Conservation (phyloP, 2,797 vertebrate genomes). For the Hozukius guyotensis region DNA sequence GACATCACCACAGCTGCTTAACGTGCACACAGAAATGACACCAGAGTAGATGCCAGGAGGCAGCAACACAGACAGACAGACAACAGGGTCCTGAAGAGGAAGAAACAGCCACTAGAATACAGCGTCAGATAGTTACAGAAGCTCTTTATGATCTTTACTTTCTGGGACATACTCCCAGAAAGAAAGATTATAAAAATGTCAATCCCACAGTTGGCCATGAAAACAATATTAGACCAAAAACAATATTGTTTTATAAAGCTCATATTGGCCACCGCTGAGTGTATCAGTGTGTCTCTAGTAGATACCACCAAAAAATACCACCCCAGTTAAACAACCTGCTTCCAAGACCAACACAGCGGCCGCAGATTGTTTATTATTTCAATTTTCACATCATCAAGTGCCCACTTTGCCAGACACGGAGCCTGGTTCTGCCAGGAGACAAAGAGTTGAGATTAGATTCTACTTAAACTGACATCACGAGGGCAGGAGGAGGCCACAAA, state of each 20-base stretch:
- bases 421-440: background rate
- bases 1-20: slow-evolving; percentile 64
- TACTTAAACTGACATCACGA: background rate
- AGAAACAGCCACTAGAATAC: background rate
- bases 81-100: background rate
- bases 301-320: slow-evolving; percentile 1
- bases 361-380: slow-evolving; percentile 13
- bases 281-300: background rate
- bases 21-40: slow-evolving; percentile 58
- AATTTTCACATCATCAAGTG: slow-evolving; percentile 13
- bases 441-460: background rate
- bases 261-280: background rate
- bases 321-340: background rate
- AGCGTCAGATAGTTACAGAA: background rate
- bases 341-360: slow-evolving; percentile 30
- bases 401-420: slow-evolving; percentile 1
- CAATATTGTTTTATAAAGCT: slow-evolving; percentile 1
- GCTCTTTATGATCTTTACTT: background rate
- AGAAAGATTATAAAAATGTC: slow-evolving; percentile 9
- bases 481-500: background rate
- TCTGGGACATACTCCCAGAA: background rate
- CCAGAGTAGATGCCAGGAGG: slow-evolving; percentile 31
- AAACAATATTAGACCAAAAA: slow-evolving; percentile 11
- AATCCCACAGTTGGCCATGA: background rate
- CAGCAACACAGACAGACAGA: background rate